Base-by-base conservation (phyloP, 2,888 invertebrate species). In the Congeria kusceri region DNA sequence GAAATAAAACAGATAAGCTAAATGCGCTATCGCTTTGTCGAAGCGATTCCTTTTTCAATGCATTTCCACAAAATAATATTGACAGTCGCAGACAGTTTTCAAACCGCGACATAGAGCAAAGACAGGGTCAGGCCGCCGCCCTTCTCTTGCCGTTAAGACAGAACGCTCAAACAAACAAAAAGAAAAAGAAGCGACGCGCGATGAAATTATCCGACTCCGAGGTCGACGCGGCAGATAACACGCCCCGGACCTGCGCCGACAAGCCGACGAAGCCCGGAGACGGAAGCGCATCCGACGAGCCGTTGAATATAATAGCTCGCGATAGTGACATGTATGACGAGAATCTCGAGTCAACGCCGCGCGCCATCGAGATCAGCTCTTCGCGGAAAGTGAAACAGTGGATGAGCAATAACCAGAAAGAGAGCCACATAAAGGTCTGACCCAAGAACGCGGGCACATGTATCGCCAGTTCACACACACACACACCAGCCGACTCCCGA, bases 381-480 rank as follows among this genome's bases (percentile, higher is more conserved):
- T 72, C 78, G 1, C 64, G 70, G n/a, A 75, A 75, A 47, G 78
- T 82, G 23, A 82, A 84, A 61, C 83, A 80, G 49, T 86, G 86
- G 86, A 77, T 86, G 64, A 83, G 76, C 23, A 67, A 67, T 39
- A 79, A 72, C 39, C 75, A 76, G 20, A 83, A 83, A 47, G 83
- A 83, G 66, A 74, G 79, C 13, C 72, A 83, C 57, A 74, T 83
- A 7, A 83, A 83, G 58, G 83, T 70, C 39, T 82, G 70, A 79
- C 39, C 27, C 39, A 39, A 13, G 1, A 5, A 39, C 13, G 13
- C 9, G 3, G 39, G 1, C 39, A 39, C 13, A 32, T 4, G 9
- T 9, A 9, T 9, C 32, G 9, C 4, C 5, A 9, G 4, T 32
- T 32, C 9, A 7, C 5, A 7, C 39, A 15, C 9, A 39, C 15